These are phyloP conservation scores for Leucoma salicis DNA, from an alignment of 2,888 invertebrate genomes.

Conservation along the genomic window DNA sequence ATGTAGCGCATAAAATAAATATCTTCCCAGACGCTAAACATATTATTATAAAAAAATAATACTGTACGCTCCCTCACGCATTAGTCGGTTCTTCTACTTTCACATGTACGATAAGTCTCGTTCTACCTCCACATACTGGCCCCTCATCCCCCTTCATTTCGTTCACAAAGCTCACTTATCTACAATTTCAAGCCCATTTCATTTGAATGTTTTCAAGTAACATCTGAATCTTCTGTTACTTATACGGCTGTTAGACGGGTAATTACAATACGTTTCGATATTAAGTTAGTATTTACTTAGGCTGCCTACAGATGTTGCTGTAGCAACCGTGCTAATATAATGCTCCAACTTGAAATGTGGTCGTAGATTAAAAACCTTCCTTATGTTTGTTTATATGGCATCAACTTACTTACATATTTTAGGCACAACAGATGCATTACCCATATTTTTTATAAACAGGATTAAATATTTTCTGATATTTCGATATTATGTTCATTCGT, in stretches of 20 bases:
- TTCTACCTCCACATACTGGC: slow-evolving; percentile 16
- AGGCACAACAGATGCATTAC: no score
- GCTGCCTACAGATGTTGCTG: no score
- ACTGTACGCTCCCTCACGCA: slow-evolving; percentile 23
- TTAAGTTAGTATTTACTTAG: no score
- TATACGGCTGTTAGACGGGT: not conserved
- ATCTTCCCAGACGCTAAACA: slow-evolving; percentile 10
- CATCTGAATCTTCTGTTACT: slow-evolving; percentile 49
- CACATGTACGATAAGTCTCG: slow-evolving; percentile 11
- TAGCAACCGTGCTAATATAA: no score
- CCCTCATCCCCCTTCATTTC: slow-evolving; percentile 49
- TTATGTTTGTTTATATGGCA: no score
- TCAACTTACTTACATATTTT: no score
- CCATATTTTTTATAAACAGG: no score
- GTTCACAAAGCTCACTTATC: slow-evolving; percentile 70
- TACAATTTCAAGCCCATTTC: slow-evolving; percentile 76
- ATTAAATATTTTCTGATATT: no score
- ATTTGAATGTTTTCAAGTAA: slow-evolving; percentile 66
- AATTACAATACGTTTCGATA: not conserved
- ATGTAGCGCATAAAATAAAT: no score
- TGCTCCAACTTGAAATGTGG: no score
- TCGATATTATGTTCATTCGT: no score
- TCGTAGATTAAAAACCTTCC: no score
- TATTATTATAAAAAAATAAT: slow-evolving; percentile 28
- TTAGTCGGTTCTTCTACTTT: slow-evolving; percentile 10